Base-by-base conservation (phyloP, 1,140 invertebrate species). In the Arion vulgaris region DNA sequence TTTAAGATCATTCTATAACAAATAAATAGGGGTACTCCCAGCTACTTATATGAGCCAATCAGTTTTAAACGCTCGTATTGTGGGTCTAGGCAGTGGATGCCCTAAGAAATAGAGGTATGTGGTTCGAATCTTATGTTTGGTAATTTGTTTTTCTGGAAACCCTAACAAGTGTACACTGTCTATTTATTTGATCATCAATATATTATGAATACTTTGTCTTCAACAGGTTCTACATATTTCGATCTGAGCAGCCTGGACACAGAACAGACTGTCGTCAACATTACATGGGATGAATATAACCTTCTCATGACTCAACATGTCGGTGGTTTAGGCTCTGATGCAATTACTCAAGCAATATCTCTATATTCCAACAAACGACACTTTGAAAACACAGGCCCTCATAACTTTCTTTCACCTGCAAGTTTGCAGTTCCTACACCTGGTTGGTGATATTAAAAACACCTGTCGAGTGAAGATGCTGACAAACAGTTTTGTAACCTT, bases 171-270 rank as follows among this genome's bases (percentile, higher is more conserved):
- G n/a, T n/a, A n/a, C n/a, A n/a, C n/a, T n/a, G n/a, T n/a, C n/a
- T n/a, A n/a, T n/a, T n/a, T n/a, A n/a, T n/a, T n/a, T n/a, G n/a
- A n/a, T n/a, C n/a, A n/a, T n/a, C n/a, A n/a, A n/a, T n/a, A n/a
- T n/a, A n/a, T n/a, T n/a, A n/a, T n/a, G n/a, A n/a, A n/a, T n/a
- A n/a, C n/a, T n/a, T n/a, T n/a, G n/a, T 45, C 41, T 45, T 45
- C 23, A 19, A 4, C 71, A 81, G 80, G 80, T 41, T 36, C 80
- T 28, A 53, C 80, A 9, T 81, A 81, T 71, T 81, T 74, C 39
- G 80, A 74, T 26, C 41, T 81, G 69, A 72, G 69, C 45, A 62
- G 80, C 36, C 68, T 81, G 17, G 15, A 28, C 0, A 28, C 45
- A 39, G 34, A 81, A 26, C 34, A 53, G 23, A 32, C 9, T n/a